A percentile compares a stretch with the other conserved stretches of the same genome.
Conservation (phyloP, 1,140 invertebrate genomes). For the Drosophila kepulauana region DNA sequence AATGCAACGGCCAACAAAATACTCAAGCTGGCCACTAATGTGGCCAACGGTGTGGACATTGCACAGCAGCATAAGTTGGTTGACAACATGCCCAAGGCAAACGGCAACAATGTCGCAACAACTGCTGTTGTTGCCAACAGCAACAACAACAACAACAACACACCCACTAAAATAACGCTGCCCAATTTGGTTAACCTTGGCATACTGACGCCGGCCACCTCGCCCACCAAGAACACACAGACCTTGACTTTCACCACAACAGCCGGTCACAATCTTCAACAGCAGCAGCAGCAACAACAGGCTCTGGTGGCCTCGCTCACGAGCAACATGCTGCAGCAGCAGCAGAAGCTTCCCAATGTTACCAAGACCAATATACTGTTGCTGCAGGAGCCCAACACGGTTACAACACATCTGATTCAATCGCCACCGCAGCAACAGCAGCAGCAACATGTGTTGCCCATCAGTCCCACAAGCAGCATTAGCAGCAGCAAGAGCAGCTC, state of each 20-base stretch:
- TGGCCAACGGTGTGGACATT: conserved; percentile 73
- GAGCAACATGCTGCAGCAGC: conserved; percentile 53
- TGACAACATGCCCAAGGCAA: conserved; percentile 57
- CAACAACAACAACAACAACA: conserved; percentile 19
- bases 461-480: conserved; percentile 80
- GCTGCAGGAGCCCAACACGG: conserved; percentile 61
- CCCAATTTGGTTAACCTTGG: conserved; percentile 85
- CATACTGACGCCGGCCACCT: conserved; percentile 86
- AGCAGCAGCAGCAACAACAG: conserved; percentile 66
- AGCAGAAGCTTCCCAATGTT: conserved; percentile 38
- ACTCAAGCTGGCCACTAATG: conserved; percentile 80
- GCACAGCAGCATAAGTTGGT: conserved; percentile 64
- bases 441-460: conserved; percentile 67
- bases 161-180: conserved; percentile 70
- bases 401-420: conserved; percentile 51
- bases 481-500: conserved; percentile 75
- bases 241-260: conserved; percentile 77
- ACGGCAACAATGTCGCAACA: conserved; percentile 42
- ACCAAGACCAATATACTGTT: conserved; percentile 64
- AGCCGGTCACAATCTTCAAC: conserved; percentile 45
- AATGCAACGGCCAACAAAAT: conserved; percentile 83
- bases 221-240: conserved; percentile 85
- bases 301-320: conserved; percentile 61
- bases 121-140: conserved; percentile 3
- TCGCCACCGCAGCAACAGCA: conserved; percentile 56